Base-by-base conservation (phyloP, 2,888 invertebrate species). In the Dasysyrphus tricinctus region DNA sequence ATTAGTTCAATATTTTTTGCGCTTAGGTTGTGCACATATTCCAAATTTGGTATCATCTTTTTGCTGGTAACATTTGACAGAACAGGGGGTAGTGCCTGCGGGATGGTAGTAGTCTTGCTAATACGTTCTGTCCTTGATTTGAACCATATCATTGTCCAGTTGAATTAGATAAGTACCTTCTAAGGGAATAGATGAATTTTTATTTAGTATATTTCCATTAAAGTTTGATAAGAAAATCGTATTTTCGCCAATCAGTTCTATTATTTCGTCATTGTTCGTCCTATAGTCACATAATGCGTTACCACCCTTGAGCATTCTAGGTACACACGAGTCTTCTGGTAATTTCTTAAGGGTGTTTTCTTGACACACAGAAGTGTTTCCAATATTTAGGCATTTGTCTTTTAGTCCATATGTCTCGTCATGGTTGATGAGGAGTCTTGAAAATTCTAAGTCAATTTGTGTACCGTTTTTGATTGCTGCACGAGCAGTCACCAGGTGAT, bases 131-230 rank as follows among this genome's bases (percentile, higher is more conserved):
- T 77, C 69, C 14, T 29, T 59, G 3, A 77, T 51, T 9, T 69
- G 39, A 61, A 51, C 70, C 70, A 70, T n/a, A n/a, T n/a, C n/a
- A n/a, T n/a, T n/a, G n/a, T n/a, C n/a, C n/a, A n/a, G n/a, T n/a
- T n/a, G n/a, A n/a, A n/a, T n/a, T n/a, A n/a, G n/a, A n/a, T n/a
- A n/a, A n/a, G n/a, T n/a, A n/a, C n/a, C n/a, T n/a, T 44, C 61
- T 78, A 78, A 63, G 5, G 70, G 61, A 70, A 70, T 78, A 61
- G 77, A 77, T 0, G 29, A n/a, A n/a, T n/a, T n/a, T n/a, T n/a
- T n/a, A n/a, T n/a, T n/a, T n/a, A n/a, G n/a, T n/a, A n/a, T n/a
- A n/a, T n/a, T n/a, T n/a, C n/a, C n/a, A n/a, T n/a, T n/a, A n/a
- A n/a, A n/a, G n/a, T n/a, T n/a, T n/a, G n/a, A n/a, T n/a, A n/a